Evolutionary conservation across 1,140 invertebrate genomes (phyloP), one percentile per base, ranked within the genome.

Genomic region (Ips nitidus): DNA sequence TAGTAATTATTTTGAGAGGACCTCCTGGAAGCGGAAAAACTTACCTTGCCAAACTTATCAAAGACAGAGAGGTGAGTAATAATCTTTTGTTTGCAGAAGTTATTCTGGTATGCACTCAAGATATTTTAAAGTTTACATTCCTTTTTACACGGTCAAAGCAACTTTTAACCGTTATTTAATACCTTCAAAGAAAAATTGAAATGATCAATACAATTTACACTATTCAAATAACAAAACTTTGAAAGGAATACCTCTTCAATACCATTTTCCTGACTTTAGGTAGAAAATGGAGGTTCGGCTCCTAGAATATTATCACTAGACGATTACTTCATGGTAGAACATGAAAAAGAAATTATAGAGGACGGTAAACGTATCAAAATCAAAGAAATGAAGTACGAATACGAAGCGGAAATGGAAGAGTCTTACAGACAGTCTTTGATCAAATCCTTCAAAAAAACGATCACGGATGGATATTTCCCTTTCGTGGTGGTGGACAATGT

Each of bases 251-350:
- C n/a, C n/a, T 22, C 22, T 50, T 50, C 3, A 6, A 50, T 50
- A 50, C 22, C 22, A 50, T 58, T 22, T 22, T 22, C 22, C 22
- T 22, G 3, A 39, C 50, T 76, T 67, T 75, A 92, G 90, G 91
- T 90, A 6, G 86, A 89, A 72, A 87, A 90, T 81, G 90, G 91
- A 55, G 90, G 90, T 2, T 88, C 89, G 68, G 92, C 91, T 52
- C 91, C 93, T 2, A 84, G 96, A 72, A 96, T 98, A 75, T 85
- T 98, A 61, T 95, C 93, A 71, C 86, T 98, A 52, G 95, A 98
- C 82, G 95, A 98, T 83, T 98, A 98, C 81, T 98, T 97, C 76
- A 91, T 97, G 82, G 89, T 91, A 53, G 95, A 98, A 84, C 87
- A 89, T 58, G 95, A 97, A 80, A 89, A 90, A 74, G 87, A 90